Evolutionary conservation across 2,797 vertebrate genomes (phyloP).

Genomic region (Vireo griseus): DNA sequence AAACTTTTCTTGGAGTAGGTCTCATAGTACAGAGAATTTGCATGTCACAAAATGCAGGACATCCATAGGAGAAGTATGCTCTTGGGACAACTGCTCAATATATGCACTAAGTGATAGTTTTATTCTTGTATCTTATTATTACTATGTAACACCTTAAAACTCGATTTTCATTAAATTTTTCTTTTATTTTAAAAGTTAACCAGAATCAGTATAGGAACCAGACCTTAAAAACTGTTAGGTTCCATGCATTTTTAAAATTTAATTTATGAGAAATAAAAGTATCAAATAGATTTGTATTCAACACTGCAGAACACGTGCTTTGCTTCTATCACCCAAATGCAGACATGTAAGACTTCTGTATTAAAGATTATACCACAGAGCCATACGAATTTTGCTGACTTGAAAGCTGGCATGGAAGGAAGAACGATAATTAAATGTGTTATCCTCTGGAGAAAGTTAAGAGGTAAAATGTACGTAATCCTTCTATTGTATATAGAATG

Average conservation of each 20-base stretch:
- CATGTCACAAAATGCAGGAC: rapidly evolving
- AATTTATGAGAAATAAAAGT: background rate
- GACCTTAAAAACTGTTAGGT: background rate
- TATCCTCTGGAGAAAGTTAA: constrained; percentile 50
- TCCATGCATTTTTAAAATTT: background rate
- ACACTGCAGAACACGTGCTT: background rate
- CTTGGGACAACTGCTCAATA: background rate
- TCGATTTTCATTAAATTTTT: background rate
- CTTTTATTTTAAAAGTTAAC: background rate
- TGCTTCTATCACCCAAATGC: constrained; percentile 3
- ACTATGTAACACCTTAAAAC: background rate
- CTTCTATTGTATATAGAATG: constrained; percentile 55
- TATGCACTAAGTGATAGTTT: background rate
- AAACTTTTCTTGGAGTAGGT: background rate
- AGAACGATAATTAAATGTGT: constrained; percentile 64
- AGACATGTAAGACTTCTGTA: background rate
- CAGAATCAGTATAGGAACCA: background rate
- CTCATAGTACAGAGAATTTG: background rate
- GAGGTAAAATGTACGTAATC: constrained; percentile 54
- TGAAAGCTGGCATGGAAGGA: constrained; percentile 35
- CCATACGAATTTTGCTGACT: constrained; percentile 42
- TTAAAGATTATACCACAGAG: background rate
- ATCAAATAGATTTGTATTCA: background rate
- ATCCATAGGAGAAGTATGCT: background rate
- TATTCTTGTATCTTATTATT: background rate